Base-by-base conservation (phyloP, 2,797 vertebrate species). In the Gambelia wislizenii region DNA sequence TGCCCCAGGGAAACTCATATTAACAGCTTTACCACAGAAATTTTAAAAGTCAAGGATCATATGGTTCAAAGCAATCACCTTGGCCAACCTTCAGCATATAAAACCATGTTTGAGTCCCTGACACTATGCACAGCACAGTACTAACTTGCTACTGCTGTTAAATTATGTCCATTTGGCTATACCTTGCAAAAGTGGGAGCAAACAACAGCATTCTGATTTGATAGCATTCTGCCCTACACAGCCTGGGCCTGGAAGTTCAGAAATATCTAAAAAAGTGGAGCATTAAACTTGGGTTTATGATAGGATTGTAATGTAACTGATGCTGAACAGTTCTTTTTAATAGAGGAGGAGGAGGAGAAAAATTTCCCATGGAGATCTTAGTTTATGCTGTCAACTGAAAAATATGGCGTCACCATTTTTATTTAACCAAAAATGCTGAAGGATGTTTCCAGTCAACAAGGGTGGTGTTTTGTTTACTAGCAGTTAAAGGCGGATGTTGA, bases 381-480 rank as follows among this genome's bases (percentile, higher is more conserved):
- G 92, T 95, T 95, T 93, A 56, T 94, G 69, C 92, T 89, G 3
- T 93, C 81, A 93, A 92, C 92, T 95, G 74, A 91, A 91, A n/a
- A 96, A 95, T 87, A 74, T 88, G 94, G 89, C 85, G 92, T 93
- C 82, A 91, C 90, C 79, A 88, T 91, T 95, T 95, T 93, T 96
- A 89, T 97, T 97, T 96, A 94, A 93, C 93, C 91, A 92, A 94
- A 94, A 95, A 93, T 92, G 86, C 93, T 93, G 75, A 56, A 93
- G 69, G 92, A 61, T 97, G 93, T 97, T 97, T 96, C 95, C 87
- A 97, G 96, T 97, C 96, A 97, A 97, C 94, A 97, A 4, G 3
- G 47, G 18, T 87, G 92, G 74, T 97, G 96, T 97, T 97, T 83
- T 97, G 96, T 93, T 96, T 97, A 95, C 95, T 96, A 95, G 97